Conservation (phyloP, 2,113 vertebrate genomes). For the Dascyllus trimaculatus region DNA sequence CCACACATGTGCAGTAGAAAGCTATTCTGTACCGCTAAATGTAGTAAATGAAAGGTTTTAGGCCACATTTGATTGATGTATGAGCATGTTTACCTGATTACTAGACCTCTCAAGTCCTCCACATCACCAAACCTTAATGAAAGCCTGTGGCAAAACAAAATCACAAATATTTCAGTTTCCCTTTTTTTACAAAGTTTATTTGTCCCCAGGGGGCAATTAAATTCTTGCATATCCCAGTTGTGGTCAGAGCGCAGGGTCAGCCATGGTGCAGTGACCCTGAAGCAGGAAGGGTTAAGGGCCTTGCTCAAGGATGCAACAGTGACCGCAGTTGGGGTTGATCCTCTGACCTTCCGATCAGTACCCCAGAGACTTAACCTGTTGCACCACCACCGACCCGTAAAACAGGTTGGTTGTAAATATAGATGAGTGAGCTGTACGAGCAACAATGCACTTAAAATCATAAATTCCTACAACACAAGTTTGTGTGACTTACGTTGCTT, state of each 20-base stretch:
- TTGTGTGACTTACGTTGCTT: slow-evolving; percentile 85
- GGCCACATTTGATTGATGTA: not conserved
- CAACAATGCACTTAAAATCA: not conserved
- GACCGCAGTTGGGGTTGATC: no score
- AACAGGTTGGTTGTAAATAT: not conserved
- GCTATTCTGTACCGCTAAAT: not conserved
- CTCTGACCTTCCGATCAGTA: no score
- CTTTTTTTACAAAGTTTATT: no score
- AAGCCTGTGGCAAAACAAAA: slow-evolving; percentile 85
- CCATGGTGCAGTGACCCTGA: no score
- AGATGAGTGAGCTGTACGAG: not conserved
- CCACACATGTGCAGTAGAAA: not conserved
- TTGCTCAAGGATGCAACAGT: no score
- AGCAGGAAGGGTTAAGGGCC: no score
- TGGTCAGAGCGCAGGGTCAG: no score
- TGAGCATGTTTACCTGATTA: slow-evolving; percentile 87
- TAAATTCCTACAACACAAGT: not conserved
- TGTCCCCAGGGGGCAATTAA: no score
- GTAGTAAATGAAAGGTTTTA: slow-evolving; percentile 1
- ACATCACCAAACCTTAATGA: slow-evolving; percentile 92
- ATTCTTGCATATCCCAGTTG: no score
- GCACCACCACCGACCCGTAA: no score
- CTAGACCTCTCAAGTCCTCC: slow-evolving; percentile 88
- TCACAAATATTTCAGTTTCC: not conserved
- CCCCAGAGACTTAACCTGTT: no score